These are phyloP conservation scores for Zele albiditarsus DNA, from an alignment of 2,888 invertebrate species.

Conservation along the genomic window DNA sequence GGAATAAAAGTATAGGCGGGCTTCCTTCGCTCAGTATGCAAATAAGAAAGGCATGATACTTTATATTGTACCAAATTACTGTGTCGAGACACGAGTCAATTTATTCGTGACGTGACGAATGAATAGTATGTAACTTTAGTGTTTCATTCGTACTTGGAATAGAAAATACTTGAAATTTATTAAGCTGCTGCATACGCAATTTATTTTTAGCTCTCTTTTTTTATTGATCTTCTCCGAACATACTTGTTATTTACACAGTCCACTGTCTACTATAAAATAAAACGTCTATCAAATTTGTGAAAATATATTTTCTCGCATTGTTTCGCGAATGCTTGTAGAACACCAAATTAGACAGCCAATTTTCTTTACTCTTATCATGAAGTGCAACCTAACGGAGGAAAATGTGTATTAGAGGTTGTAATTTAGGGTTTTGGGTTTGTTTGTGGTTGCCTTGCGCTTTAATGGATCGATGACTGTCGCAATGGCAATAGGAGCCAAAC, in stretches of 20 bases:
- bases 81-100: constrained; percentile 4
- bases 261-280: no score
- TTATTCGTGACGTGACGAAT: not conserved
- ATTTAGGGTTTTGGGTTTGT: constrained; percentile 5
- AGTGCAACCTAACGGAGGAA: no score
- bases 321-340: no score
- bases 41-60: not conserved
- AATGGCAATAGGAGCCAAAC: constrained; percentile 28
- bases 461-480: constrained; percentile 29
- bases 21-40: not conserved
- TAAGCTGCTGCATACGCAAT: no score
- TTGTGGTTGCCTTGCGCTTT: not conserved
- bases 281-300: no score
- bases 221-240: no score
- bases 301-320: no score
- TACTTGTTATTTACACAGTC: no score
- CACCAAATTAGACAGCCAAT: no score
- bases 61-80: not conserved
- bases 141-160: not conserved
- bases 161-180: not conserved
- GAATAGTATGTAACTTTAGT: not conserved
- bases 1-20: not conserved
- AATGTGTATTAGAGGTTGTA: not conserved
- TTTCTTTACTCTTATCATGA: no score
- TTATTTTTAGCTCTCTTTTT: no score